These are phyloP conservation scores for Natrix natrix DNA, from an alignment of 2,797 vertebrate species.

Conservation along the genomic window DNA sequence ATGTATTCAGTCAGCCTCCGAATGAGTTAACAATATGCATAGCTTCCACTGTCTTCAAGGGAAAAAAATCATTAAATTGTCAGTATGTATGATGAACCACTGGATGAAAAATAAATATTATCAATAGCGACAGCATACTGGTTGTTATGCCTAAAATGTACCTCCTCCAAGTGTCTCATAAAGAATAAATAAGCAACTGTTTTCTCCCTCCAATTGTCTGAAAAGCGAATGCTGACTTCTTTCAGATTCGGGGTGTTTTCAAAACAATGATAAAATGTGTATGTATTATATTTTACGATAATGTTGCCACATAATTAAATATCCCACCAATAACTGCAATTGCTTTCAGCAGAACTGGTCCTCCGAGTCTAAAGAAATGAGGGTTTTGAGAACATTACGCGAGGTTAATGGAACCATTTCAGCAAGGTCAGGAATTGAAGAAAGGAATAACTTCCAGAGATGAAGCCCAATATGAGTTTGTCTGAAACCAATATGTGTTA, in stretches of 20 bases:
- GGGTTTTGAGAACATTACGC: neutral
- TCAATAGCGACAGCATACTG: slow-evolving; percentile 49
- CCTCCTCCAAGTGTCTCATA: slow-evolving; percentile 41
- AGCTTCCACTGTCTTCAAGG: slow-evolving; percentile 34
- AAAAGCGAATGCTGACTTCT: slow-evolving; percentile 34
- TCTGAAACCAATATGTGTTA: neutral
- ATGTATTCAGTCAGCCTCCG: slow-evolving; percentile 35
- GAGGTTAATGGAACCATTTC: slow-evolving; percentile 11
- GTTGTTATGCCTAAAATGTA: slow-evolving; percentile 49
- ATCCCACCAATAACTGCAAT: slow-evolving; percentile 30
- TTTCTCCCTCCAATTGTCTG: slow-evolving; percentile 41
- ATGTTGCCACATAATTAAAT: slow-evolving; percentile 35
- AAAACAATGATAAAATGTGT: slow-evolving; percentile 25
- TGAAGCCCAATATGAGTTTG: neutral
- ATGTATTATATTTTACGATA: neutral
- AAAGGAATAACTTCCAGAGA: neutral
- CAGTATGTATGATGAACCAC: slow-evolving; percentile 52
- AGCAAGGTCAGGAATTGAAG: slow-evolving; percentile 2
- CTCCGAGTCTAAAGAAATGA: slow-evolving; percentile 7
- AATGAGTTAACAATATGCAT: slow-evolving; percentile 51
- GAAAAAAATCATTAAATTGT: slow-evolving; percentile 60
- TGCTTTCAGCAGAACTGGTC: slow-evolving; percentile 36
- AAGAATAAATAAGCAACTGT: slow-evolving; percentile 45
- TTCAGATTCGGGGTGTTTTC: slow-evolving; percentile 24
- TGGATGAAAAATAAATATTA: slow-evolving; percentile 61